A percentile compares a stretch with the other conserved stretches of the same genome.
Evolutionary conservation across 2,888 invertebrate species (phyloP).

Genomic region (Tenthredo notha): DNA sequence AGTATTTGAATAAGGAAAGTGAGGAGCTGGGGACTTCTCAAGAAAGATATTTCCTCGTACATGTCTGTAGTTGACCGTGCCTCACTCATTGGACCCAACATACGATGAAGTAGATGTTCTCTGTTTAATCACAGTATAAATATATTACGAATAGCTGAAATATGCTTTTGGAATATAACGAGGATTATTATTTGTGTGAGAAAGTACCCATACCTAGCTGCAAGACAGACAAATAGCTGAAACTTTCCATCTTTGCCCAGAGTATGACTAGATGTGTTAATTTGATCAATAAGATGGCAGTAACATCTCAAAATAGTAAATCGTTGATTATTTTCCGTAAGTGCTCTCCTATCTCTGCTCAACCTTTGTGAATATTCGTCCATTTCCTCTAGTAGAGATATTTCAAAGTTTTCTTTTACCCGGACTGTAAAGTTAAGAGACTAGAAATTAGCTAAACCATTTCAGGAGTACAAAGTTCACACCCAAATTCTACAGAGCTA

Average conservation of each 20-base stretch:
- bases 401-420: conserved; percentile 90
- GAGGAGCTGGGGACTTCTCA: conserved; percentile 91
- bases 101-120: conserved; percentile 93
- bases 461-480: neutral
- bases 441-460: neutral
- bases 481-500: neutral
- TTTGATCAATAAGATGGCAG: conserved; percentile 93
- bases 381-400: conserved; percentile 84
- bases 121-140: conserved; percentile 78
- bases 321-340: conserved; percentile 71
- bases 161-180: neutral
- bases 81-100: conserved; percentile 94
- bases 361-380: conserved; percentile 75
- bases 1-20: conserved; percentile 95
- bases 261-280: conserved; percentile 90
- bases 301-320: conserved; percentile 90
- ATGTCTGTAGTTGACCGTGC: conserved; percentile 94
- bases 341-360: conserved; percentile 69
- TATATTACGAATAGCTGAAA: neutral
- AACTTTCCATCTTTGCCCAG: conserved; percentile 99
- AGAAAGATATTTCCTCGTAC: conserved; percentile 98
- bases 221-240: conserved; percentile 96
- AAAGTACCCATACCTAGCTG: conserved; percentile 86
- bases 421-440: conserved; percentile 81
- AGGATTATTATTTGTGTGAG: conserved; percentile 16